phyloP scores from a whole-genome alignment of 1,140 invertebrate genomes.

The Cardiocondyla obscurior region DNA sequence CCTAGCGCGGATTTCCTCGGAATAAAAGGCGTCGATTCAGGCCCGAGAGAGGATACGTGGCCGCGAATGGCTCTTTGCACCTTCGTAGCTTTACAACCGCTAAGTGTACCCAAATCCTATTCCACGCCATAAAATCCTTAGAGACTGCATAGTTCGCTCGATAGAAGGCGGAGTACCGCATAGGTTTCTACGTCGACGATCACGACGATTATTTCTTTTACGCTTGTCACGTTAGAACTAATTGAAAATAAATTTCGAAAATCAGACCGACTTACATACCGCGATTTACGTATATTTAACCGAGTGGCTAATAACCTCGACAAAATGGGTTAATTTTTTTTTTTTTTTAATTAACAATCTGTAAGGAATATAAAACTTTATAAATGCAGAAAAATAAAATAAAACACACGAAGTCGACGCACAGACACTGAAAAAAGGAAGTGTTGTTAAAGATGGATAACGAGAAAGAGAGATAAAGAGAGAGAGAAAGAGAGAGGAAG shows the following conservation, averaged over 20 bases:
- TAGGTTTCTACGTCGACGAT: neutral
- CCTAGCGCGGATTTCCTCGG: constrained; percentile 66
- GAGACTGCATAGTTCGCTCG: constrained; percentile 49
- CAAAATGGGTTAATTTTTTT: too few relatives aligned
- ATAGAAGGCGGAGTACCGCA: constrained; percentile 52
- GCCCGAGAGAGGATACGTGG: constrained; percentile 64
- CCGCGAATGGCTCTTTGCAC: constrained; percentile 78
- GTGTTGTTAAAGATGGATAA: constrained; percentile 21
- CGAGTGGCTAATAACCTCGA: neutral
- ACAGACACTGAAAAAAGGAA: neutral
- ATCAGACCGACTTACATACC: neutral
- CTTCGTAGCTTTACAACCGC: constrained; percentile 79
- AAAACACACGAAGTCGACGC: neutral
- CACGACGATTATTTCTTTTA: constrained; percentile 6
- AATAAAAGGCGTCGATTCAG: constrained; percentile 77
- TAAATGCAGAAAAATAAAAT: neutral
- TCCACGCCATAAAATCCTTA: constrained; percentile 77
- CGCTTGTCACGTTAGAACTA: constrained; percentile 25
- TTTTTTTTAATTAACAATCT: neutral
- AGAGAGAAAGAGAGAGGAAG: neutral
- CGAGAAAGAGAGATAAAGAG: neutral
- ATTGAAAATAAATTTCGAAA: constrained; percentile 23
- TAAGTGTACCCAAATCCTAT: constrained; percentile 81
- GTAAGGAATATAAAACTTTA: neutral
- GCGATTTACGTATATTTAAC: neutral